These are phyloP conservation scores for Conops quadrifasciatus DNA, from an alignment of 2,888 invertebrate species.

Conservation along the genomic window DNA sequence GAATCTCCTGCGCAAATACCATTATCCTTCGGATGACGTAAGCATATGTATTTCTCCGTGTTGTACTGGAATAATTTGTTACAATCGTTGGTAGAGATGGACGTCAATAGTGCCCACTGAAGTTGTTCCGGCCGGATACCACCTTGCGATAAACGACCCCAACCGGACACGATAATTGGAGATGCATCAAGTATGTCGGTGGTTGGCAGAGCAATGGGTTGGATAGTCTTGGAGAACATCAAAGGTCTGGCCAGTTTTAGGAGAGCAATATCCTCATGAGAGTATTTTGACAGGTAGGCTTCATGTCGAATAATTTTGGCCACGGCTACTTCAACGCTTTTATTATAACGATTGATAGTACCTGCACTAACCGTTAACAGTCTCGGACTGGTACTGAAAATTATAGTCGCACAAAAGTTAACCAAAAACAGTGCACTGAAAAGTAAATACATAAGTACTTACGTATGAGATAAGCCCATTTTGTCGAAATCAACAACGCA, in stretches of 20 bases:
- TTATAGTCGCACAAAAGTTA: not conserved
- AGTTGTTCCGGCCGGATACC: slow-evolving; percentile 18
- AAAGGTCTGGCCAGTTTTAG: slow-evolving; percentile 48
- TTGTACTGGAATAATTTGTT: slow-evolving; percentile 36
- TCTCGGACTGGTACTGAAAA: not conserved
- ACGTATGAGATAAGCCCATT: not conserved
- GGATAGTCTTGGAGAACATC: slow-evolving; percentile 46
- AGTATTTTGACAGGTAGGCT: slow-evolving; percentile 40
- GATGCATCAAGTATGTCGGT: slow-evolving; percentile 44
- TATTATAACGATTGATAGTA: slow-evolving; percentile 54
- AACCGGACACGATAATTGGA: slow-evolving; percentile 55
- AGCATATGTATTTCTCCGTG: not conserved
- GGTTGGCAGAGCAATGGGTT: slow-evolving; percentile 47
- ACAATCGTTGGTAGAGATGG: not conserved
- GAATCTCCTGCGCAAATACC: not conserved
- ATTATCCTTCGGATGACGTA: not conserved
- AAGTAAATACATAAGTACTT: not conserved
- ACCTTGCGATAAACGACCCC: slow-evolving; percentile 48
- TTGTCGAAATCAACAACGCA: slow-evolving; percentile 47
- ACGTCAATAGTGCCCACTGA: not conserved
- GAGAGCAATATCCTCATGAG: slow-evolving; percentile 54
- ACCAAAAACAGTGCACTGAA: not conserved
- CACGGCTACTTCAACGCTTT: slow-evolving; percentile 51
- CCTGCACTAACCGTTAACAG: slow-evolving; percentile 54
- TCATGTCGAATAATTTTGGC: slow-evolving; percentile 48